phyloP scores from a whole-genome alignment of 92 coral and sea anemone genomes.

The Bergia sp. region DNA sequence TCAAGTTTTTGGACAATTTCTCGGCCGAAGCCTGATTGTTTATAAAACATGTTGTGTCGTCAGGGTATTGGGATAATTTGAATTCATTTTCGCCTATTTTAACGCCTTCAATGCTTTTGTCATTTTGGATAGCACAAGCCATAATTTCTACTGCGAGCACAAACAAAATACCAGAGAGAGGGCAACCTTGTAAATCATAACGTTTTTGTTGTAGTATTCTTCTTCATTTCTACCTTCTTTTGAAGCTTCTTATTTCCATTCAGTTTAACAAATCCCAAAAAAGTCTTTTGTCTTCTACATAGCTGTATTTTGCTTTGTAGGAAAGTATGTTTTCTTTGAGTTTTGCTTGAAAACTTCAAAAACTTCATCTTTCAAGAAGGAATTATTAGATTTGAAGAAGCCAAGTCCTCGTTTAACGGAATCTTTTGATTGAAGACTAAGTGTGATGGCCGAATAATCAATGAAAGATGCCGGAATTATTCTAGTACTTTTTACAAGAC shows the following conservation, averaged over 20 bases:
- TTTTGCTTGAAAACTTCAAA: no score
- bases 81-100: no score
- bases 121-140: background rate
- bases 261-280: no score
- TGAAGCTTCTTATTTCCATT: no score
- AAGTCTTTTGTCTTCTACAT: no score
- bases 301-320: no score
- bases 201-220: no score
- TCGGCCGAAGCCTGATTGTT: background rate
- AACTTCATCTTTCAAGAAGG: background rate
- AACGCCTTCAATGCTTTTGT: background rate
- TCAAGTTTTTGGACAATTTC: background rate
- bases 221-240: no score
- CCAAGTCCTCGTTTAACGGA: background rate
- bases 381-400: background rate
- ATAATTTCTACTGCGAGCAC: no score
- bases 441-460: background rate
- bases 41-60: background rate
- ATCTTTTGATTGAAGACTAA: background rate
- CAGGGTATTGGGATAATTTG: background rate
- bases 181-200: background rate
- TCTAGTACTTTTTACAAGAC: no score
- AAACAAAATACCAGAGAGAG: background rate
- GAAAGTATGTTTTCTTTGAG: no score
- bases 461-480: background rate